A percentile compares a stretch with the other conserved stretches of the same genome.
Evolutionary conservation across 2,888 invertebrate genomes (phyloP).

Genomic region (Erpobdella octoculata): DNA sequence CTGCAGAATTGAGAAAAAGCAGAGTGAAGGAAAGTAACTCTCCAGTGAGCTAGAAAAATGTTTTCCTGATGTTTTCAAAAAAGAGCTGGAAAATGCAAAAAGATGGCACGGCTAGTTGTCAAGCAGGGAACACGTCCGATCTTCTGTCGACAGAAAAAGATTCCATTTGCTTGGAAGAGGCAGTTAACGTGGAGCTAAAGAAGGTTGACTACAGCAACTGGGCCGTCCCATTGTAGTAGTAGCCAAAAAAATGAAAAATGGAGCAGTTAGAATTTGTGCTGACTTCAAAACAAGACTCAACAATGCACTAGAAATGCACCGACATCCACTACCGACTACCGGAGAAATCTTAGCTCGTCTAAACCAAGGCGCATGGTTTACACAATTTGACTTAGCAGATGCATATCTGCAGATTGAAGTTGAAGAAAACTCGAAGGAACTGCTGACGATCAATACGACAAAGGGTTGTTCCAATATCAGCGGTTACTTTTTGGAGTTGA

Average conservation of each 20-base stretch:
- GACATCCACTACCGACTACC: not conserved
- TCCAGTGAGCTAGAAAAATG: not conserved
- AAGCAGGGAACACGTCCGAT: not conserved
- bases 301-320: not conserved
- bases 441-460: not conserved
- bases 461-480: not conserved
- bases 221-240: not conserved
- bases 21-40: not conserved
- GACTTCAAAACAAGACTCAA: conserved; percentile 4
- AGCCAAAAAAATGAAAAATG: not conserved
- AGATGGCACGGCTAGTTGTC: not conserved
- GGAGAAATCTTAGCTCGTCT: not conserved
- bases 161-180: not conserved
- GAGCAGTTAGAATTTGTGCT: not conserved
- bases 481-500: not conserved
- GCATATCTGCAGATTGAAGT: not conserved
- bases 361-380: not conserved
- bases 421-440: not conserved
- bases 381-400: not conserved
- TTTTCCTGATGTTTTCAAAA: not conserved
- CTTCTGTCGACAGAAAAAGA: not conserved
- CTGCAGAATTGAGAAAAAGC: not conserved
- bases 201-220: not conserved
- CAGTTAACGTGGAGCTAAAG: not conserved
- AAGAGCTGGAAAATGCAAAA: not conserved